Evolutionary conservation across 2,888 invertebrate genomes (phyloP).

Genomic region (Gandaritis pyraliata): DNA sequence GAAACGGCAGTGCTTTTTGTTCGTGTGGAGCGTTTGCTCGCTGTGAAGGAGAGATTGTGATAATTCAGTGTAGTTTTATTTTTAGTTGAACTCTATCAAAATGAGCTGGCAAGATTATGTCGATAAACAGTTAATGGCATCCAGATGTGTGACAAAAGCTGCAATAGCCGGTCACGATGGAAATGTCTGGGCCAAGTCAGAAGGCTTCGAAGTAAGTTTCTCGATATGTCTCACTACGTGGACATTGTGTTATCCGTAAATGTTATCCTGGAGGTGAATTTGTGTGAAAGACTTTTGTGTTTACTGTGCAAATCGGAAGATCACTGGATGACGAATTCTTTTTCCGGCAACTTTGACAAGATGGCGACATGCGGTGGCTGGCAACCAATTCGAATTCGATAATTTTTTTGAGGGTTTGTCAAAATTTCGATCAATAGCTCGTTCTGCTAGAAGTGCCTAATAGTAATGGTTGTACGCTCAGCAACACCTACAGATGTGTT

Average conservation of each 20-base stretch:
- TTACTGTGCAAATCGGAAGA: constrained; percentile 51
- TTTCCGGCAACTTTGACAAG: constrained; percentile 80
- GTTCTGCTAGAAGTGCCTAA: constrained; percentile 1
- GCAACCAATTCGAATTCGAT: constrained; percentile 62
- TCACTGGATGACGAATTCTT: constrained; percentile 68
- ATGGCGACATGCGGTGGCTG: constrained; percentile 81
- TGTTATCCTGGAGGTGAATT: constrained; percentile 42
- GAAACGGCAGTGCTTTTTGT: constrained; percentile 84
- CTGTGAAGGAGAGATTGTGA: constrained; percentile 79
- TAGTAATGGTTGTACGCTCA: neutral
- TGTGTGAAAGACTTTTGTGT: constrained; percentile 55
- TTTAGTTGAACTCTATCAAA: constrained; percentile 84
- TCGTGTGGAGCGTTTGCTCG: constrained; percentile 84
- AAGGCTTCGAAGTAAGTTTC: constrained; percentile 95
- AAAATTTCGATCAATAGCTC: constrained; percentile 2
- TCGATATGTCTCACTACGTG: constrained; percentile 59
- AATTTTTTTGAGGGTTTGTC: constrained; percentile 32
- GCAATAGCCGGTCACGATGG: constrained; percentile 98
- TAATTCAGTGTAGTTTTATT: constrained; percentile 82
- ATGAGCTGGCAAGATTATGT: constrained; percentile 99
- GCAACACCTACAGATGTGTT: neutral
- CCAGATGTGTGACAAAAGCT: constrained; percentile 97
- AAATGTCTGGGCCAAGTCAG: constrained; percentile 97
- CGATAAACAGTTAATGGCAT: constrained; percentile 98
- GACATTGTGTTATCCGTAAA: constrained; percentile 56